Evolutionary conservation across 30 jellyfish, hydroid and myxozoan genomes (phyloP).

Genomic region (Aurelia sp.): DNA sequence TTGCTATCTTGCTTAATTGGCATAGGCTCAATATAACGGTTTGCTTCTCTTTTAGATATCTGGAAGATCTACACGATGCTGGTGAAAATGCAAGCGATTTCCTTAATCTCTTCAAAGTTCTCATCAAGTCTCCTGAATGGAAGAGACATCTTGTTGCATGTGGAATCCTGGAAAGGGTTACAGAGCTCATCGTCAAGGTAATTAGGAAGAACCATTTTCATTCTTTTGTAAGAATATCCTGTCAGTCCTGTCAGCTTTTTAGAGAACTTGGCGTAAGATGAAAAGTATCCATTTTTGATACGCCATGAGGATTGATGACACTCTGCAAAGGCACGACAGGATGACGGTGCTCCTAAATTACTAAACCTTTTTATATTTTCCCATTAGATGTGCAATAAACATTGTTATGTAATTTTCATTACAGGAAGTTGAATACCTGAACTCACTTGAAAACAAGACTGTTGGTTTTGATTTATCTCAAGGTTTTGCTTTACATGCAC

Average conservation of each 20-base stretch:
- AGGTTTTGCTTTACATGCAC: constrained; percentile 85
- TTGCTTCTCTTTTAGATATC: constrained; percentile 33
- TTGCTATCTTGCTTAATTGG: neutral
- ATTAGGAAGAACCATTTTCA: neutral
- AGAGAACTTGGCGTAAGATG: no score
- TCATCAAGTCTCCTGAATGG: constrained; percentile 73
- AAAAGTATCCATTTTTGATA: no score
- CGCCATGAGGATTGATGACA: no score
- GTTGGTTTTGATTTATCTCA: constrained; percentile 84
- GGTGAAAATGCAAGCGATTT: constrained; percentile 92
- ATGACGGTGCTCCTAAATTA: no score
- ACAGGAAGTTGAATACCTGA: constrained; percentile 82
- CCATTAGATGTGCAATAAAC: no score
- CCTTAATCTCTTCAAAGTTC: constrained; percentile 61
- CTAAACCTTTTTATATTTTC: no score
- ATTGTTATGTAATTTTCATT: no score
- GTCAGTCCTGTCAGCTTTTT: no score
- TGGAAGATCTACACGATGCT: constrained; percentile 72
- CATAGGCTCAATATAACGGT: neutral
- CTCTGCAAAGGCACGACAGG: no score
- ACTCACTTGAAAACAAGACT: constrained; percentile 69
- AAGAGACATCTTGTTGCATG: constrained; percentile 70
- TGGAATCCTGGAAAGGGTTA: constrained; percentile 73
- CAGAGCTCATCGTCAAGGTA: constrained; percentile 78
- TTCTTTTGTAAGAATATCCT: no score